Percentiles rank a stretch among this genome's conserved stretches.
Conservation (phyloP, 2,888 invertebrate species). For the Melanotus villosus region DNA sequence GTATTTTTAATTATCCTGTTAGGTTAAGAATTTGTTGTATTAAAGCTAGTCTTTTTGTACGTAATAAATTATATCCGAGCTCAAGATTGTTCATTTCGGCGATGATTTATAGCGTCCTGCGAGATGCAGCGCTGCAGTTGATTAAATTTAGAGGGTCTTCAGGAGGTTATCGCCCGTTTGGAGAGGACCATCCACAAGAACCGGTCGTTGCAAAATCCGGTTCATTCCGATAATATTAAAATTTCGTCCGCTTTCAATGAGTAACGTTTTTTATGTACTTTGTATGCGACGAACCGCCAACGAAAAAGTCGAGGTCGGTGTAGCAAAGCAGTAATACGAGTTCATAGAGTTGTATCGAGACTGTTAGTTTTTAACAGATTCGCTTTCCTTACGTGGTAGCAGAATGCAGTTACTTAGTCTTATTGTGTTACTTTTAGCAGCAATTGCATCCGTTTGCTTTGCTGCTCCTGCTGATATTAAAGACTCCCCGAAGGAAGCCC, state of each 20-base stretch:
- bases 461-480: constrained; percentile 39
- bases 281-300: constrained; percentile 26
- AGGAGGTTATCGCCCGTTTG: constrained; percentile 27
- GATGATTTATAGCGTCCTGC: not conserved
- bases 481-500: constrained; percentile 42
- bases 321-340: constrained; percentile 44
- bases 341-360: constrained; percentile 32
- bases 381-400: constrained; percentile 27
- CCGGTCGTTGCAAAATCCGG: constrained; percentile 37
- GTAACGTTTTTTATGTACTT: constrained; percentile 26
- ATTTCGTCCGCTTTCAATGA: constrained; percentile 29
- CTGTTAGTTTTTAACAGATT: constrained; percentile 32
- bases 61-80: not conserved
- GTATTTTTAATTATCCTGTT: not conserved
- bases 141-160: constrained; percentile 5
- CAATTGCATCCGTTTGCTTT: constrained; percentile 25
- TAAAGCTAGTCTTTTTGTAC: not conserved
- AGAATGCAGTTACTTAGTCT: constrained; percentile 45
- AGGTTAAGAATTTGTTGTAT: not conserved
- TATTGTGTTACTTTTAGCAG: constrained; percentile 41
- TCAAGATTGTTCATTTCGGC: not conserved
- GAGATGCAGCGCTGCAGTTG: not conserved
- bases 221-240: constrained; percentile 31
- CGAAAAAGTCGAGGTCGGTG: constrained; percentile 44
- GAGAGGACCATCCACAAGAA: constrained; percentile 24